phyloP scores from a whole-genome alignment of 1,140 invertebrate species.

The Scaptomyza hsui region DNA sequence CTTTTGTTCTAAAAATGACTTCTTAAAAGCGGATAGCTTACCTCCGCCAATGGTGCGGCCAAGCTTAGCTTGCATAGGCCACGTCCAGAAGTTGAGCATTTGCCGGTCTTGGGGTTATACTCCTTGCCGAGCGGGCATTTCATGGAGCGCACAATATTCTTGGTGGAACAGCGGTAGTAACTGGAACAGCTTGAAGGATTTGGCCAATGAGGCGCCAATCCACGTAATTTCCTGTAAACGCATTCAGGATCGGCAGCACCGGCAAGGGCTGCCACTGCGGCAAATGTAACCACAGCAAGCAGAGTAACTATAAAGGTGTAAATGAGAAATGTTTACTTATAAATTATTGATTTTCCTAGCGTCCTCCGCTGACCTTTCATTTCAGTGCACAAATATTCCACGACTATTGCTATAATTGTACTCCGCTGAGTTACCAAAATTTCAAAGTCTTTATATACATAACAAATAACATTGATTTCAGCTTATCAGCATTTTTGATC shows the following conservation, averaged over 20 bases:
- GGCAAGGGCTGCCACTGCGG: constrained; percentile 51
- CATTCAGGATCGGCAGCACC: constrained; percentile 76
- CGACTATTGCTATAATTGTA: constrained; percentile 57
- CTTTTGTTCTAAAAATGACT: not conserved
- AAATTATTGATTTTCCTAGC: not conserved
- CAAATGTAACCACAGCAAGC: constrained; percentile 66
- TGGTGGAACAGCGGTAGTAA: constrained; percentile 71
- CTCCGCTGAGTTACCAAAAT: constrained; percentile 65
- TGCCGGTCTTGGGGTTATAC: constrained; percentile 69
- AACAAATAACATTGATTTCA: constrained; percentile 3
- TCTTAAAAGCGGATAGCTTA: constrained; percentile 6
- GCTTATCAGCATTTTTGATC: constrained; percentile 39
- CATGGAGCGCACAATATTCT: constrained; percentile 52
- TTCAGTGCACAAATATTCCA: constrained; percentile 56
- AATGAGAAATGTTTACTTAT: not conserved
- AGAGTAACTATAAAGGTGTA: constrained; percentile 53
- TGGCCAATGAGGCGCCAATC: constrained; percentile 66
- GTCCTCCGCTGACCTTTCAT: constrained; percentile 63
- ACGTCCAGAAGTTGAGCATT: constrained; percentile 51
- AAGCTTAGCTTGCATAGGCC: constrained; percentile 67
- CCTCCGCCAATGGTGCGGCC: constrained; percentile 47
- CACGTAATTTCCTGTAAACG: constrained; percentile 65
- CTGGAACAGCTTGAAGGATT: constrained; percentile 64
- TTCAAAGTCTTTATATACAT: constrained; percentile 59
- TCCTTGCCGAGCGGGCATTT: constrained; percentile 63